Conservation (phyloP, 2,888 invertebrate species). For the Tachina lurida region DNA sequence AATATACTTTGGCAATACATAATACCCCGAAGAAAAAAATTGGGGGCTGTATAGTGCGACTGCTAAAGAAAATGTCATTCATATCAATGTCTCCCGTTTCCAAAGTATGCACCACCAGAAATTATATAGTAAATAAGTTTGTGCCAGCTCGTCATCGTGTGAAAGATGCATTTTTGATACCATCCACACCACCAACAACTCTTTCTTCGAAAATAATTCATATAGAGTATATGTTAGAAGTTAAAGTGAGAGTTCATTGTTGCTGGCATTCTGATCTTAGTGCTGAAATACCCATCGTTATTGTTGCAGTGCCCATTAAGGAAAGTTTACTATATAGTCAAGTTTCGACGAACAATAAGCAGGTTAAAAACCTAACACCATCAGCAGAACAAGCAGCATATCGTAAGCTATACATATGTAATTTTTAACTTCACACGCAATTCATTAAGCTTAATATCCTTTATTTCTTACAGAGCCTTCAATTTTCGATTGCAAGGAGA, state of each 20-base stretch:
- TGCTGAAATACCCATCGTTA: no score
- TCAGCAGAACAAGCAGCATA: no score
- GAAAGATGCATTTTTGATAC: background rate
- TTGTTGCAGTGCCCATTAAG: no score
- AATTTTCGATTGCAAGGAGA: no score
- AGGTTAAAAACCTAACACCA: no score
- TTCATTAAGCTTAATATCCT: no score
- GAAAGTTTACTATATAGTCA: no score
- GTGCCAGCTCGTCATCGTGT: background rate
- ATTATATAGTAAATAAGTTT: background rate
- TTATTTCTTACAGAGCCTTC: no score
- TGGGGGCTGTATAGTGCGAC: background rate
- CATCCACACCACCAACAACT: background rate
- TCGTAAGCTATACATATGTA: no score
- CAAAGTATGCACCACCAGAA: background rate
- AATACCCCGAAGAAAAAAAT: background rate
- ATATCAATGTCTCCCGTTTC: background rate
- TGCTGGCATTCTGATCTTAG: background rate
- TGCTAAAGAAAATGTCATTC: background rate
- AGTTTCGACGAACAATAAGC: no score
- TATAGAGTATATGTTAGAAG: background rate
- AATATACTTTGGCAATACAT: background rate
- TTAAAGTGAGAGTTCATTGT: background rate
- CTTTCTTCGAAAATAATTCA: background rate
- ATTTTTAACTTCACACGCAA: no score